These are phyloP conservation scores for Ammodytes dubius DNA, from an alignment of 2,113 vertebrate genomes.

Conservation along the genomic window DNA sequence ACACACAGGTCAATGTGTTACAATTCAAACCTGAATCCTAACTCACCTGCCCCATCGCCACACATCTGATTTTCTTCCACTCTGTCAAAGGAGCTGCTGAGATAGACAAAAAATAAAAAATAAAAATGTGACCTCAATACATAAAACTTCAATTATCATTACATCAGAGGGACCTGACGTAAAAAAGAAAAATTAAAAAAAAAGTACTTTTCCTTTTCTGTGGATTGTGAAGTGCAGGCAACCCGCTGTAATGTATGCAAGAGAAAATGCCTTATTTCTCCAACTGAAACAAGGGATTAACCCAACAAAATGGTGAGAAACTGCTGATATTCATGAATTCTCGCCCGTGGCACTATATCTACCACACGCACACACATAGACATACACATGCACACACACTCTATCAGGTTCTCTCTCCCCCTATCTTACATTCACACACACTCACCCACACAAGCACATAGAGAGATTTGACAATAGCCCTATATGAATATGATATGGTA, in stretches of 20 bases:
- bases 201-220: constrained; percentile 50
- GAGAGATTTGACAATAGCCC: constrained; percentile 40
- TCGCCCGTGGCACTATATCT: constrained; percentile 77
- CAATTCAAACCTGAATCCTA: constrained; percentile 17
- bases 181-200: neutral
- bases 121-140: constrained; percentile 45
- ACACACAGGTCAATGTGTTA: constrained; percentile 32
- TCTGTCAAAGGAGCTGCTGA: constrained; percentile 50
- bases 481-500: constrained; percentile 62
- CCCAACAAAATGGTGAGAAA: constrained; percentile 78
- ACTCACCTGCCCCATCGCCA: constrained; percentile 24
- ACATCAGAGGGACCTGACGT: constrained; percentile 53
- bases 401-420: constrained; percentile 29
- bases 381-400: constrained; percentile 17
- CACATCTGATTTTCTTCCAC: constrained; percentile 32
- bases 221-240: constrained; percentile 44
- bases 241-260: constrained; percentile 63
- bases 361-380: constrained; percentile 34
- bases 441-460: constrained; percentile 10
- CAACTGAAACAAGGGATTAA: constrained; percentile 78
- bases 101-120: constrained; percentile 43
- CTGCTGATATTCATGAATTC: constrained; percentile 79
- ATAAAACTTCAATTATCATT: constrained; percentile 51
- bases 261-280: constrained; percentile 62
- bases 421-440: constrained; percentile 10